phyloP scores from a whole-genome alignment of 2,888 invertebrate genomes.

The Platerodrilus igneus region DNA sequence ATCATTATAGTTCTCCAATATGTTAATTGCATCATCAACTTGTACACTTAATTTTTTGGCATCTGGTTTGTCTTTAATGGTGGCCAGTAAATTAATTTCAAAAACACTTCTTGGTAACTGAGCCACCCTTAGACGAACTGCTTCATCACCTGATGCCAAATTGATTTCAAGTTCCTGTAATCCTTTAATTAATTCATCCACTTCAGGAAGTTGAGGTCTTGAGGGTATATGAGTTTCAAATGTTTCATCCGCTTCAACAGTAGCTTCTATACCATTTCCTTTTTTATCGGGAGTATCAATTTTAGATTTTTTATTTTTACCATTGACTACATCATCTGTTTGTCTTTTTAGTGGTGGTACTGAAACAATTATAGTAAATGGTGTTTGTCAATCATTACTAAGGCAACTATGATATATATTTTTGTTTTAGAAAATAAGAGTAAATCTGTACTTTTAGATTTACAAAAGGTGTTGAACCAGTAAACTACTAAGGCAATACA shows the following conservation, averaged over 20 bases:
- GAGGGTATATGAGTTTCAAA: slow-evolving; percentile 72
- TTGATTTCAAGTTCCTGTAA: slow-evolving; percentile 84
- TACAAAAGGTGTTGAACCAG: no score
- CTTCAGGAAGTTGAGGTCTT: slow-evolving; percentile 79
- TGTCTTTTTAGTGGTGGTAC: slow-evolving; percentile 51
- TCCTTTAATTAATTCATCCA: slow-evolving; percentile 85
- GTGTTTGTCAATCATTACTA: no score
- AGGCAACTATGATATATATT: no score
- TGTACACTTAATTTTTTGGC: slow-evolving; percentile 73
- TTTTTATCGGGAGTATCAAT: slow-evolving; percentile 45
- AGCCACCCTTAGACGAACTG: slow-evolving; percentile 87
- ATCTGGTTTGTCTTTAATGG: slow-evolving; percentile 73
- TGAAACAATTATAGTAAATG: slow-evolving; percentile 26
- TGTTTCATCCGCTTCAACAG: slow-evolving; percentile 59
- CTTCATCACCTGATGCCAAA: slow-evolving; percentile 92
- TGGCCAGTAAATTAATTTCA: slow-evolving; percentile 79
- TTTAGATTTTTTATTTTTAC: slow-evolving; percentile 33
- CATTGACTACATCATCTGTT: slow-evolving; percentile 39
- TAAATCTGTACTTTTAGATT: no score
- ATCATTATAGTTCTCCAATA: slow-evolving; percentile 85
- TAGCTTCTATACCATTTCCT: slow-evolving; percentile 53
- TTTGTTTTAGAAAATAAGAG: background rate
- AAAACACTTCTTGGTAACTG: slow-evolving; percentile 92
- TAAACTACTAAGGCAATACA: no score
- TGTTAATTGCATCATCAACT: slow-evolving; percentile 82